Base-by-base conservation (phyloP, 2,888 invertebrate genomes). In the Dusona sp. region DNA sequence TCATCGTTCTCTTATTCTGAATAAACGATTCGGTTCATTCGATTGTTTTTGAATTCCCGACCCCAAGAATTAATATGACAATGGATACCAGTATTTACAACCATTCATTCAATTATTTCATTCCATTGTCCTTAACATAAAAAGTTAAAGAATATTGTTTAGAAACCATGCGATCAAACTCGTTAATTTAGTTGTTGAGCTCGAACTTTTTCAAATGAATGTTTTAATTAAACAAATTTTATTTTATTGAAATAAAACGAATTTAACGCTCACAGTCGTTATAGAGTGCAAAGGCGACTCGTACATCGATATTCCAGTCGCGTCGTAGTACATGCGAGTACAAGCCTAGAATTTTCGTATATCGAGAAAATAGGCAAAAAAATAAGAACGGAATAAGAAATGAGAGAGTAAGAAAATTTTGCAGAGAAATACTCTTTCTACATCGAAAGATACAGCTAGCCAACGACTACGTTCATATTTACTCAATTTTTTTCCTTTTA, bases 401-500 rank as follows among this genome's bases (percentile, higher is more conserved):
- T 54, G 25, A n/a, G 61, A 64, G 73, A 73, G 61, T 48, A 48
- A 48, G 48, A 48, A 48, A 38, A 61, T 73, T 68, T 33, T 36
- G 65, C 45, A 78, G 86, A 87, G 84, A 80, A 87, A 85, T 85
- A 73, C 70, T 84, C 78, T 81, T 54, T 79, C 73, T 38, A 72
- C 78, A 29, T 68, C 61, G 67, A 84, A 87, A 57, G 87, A 88
- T 84, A 77, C 67, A 65, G 79, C 70, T 77, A 16, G 36, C 25
- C 25, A 67, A 67, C 85, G 85, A 83, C 87, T 87, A 81, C 88
- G 86, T 86, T 85, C 88, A 83, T 89, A 87, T 89, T 89, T 89
- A 87, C 89, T 87, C 88, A 85, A 89, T 89, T 88, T 84, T 88
- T 84, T 81, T 86, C 87, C 88, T 79, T 87, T 87, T 86, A 88